Percentiles rank a stretch among this genome's conserved stretches.
Conservation (phyloP, 1,140 invertebrate species). For the Nasonia giraulti region DNA sequence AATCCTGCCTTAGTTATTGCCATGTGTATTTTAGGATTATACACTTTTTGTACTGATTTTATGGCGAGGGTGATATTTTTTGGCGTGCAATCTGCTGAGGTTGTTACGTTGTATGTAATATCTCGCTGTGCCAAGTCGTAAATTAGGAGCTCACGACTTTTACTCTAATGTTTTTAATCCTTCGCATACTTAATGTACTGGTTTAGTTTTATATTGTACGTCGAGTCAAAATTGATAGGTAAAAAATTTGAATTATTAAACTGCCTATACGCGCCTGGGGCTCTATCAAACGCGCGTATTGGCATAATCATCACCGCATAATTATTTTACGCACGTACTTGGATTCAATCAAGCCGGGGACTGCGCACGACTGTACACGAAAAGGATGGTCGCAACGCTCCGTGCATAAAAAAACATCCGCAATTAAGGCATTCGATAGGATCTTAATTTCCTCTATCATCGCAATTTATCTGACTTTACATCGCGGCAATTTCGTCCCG, state of each 20-base stretch:
- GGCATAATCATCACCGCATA: slow-evolving; percentile 18
- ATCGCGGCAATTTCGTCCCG: slow-evolving; percentile 18
- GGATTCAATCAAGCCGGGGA: slow-evolving; percentile 42
- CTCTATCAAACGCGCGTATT: slow-evolving; percentile 5
- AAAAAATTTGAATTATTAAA: slow-evolving; percentile 28
- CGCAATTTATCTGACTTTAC: slow-evolving; percentile 2
- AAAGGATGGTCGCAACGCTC: slow-evolving; percentile 14
- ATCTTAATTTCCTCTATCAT: slow-evolving; percentile 44
- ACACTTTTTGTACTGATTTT: neutral
- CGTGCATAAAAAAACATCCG: slow-evolving; percentile 26
- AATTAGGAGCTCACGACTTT: neutral
- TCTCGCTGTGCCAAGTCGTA: neutral
- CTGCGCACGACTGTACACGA: slow-evolving; percentile 19
- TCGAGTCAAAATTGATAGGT: neutral
- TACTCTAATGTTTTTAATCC: neutral
- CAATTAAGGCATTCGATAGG: slow-evolving; percentile 31
- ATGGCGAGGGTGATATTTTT: neutral
- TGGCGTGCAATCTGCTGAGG: neutral
- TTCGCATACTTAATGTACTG: neutral
- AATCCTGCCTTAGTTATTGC: slow-evolving; percentile 19
- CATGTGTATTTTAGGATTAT: neutral
- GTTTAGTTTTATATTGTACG: neutral
- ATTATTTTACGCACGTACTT: slow-evolving; percentile 43
- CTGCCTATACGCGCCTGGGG: neutral
- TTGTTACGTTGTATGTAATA: neutral